These are phyloP conservation scores for Cylas formicarius DNA, from an alignment of 1,140 invertebrate species.

Conservation along the genomic window DNA sequence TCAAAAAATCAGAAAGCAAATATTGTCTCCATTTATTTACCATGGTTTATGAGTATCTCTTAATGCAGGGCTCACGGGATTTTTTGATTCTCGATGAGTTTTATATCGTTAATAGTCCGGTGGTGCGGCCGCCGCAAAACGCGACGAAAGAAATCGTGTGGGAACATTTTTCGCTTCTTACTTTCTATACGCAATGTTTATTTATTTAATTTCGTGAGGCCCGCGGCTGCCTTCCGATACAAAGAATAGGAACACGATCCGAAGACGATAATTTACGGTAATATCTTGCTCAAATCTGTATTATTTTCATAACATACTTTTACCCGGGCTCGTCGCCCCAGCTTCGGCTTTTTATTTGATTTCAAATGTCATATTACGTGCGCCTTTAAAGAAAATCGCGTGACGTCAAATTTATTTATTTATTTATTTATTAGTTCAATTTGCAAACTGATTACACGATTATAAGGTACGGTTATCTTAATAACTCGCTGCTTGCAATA, in stretches of 20 bases:
- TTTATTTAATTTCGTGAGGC: constrained; percentile 7
- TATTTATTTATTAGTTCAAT: constrained; percentile 1
- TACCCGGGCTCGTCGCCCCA: too few species aligned
- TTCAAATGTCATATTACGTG: constrained; percentile 1
- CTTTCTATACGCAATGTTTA: constrained; percentile 16
- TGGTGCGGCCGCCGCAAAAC: too few species aligned
- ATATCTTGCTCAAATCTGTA: constrained; percentile 11
- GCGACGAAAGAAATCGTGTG: too few species aligned
- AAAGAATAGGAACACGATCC: constrained; percentile 12
- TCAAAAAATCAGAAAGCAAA: too few species aligned
- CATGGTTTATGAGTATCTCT: too few species aligned
- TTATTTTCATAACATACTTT: constrained; percentile 19
- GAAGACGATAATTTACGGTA: constrained; percentile 10
- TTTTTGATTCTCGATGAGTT: too few species aligned
- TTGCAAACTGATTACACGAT: constrained; percentile 2
- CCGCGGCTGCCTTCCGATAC: constrained; percentile 7
- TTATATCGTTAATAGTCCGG: too few species aligned
- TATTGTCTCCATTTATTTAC: too few species aligned
- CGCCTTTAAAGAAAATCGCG: neutral
- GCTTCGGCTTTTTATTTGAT: too few species aligned
- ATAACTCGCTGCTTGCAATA: constrained; percentile 12
- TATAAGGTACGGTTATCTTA: neutral
- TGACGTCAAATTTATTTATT: too few species aligned
- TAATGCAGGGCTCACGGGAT: too few species aligned
- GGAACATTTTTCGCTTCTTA: constrained; percentile 15